A percentile compares a stretch with the other conserved stretches of the same genome.
phyloP scores from a whole-genome alignment of 2,797 vertebrate genomes.

The Danio aesculapii region DNA sequence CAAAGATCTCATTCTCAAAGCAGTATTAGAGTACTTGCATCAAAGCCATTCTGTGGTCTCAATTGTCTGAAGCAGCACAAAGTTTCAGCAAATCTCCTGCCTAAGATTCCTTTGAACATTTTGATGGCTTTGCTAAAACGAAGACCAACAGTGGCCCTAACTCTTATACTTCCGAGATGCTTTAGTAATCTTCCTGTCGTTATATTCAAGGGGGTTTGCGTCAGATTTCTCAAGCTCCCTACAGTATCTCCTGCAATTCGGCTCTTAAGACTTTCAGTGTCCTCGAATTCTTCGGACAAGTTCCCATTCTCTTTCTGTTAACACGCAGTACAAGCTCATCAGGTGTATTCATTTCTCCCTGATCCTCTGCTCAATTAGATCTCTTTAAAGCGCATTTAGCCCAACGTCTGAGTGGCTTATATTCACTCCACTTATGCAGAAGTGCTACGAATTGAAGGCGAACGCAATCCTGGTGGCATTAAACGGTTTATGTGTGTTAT shows the following conservation, averaged over 20 bases:
- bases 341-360: slow-evolving; percentile 79
- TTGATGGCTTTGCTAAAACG: slow-evolving; percentile 69
- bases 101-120: slow-evolving; percentile 63
- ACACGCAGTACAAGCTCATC: slow-evolving; percentile 77
- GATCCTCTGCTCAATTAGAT: slow-evolving; percentile 82
- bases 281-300: slow-evolving; percentile 73
- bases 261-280: slow-evolving; percentile 74
- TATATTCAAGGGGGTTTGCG: slow-evolving; percentile 68
- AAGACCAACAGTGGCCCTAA: slow-evolving; percentile 69
- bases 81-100: slow-evolving; percentile 56
- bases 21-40: neutral
- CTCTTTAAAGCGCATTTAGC: slow-evolving; percentile 81
- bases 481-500: slow-evolving; percentile 86
- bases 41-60: slow-evolving; percentile 56
- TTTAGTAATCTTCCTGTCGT: slow-evolving; percentile 76
- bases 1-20: neutral
- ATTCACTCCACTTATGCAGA: slow-evolving; percentile 80
- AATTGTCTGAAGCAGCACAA: slow-evolving; percentile 70
- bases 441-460: slow-evolving; percentile 77
- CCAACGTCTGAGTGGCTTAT: slow-evolving; percentile 80
- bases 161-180: slow-evolving; percentile 66
- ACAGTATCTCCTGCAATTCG: slow-evolving; percentile 71
- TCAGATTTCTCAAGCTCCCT: slow-evolving; percentile 68
- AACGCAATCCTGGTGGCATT: slow-evolving; percentile 81
- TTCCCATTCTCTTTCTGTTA: slow-evolving; percentile 66